Evolutionary conservation across 2,797 vertebrate species (phyloP), one percentile per base, ranked within the genome.

Genomic region (Pseudopleuronectes americanus): DNA sequence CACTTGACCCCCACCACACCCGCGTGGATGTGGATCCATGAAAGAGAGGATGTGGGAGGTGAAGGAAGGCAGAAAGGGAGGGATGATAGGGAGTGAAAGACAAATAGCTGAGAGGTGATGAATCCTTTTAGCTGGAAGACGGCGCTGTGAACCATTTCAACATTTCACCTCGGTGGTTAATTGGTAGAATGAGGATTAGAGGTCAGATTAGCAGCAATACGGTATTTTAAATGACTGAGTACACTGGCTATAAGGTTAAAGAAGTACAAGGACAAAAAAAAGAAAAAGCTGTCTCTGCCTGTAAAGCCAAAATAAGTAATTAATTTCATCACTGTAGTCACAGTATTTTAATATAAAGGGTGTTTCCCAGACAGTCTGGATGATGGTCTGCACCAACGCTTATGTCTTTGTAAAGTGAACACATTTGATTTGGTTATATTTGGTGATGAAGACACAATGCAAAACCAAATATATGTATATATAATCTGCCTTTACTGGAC

Each of bases 31-130:
- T 55, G 62, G 58, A 80, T 53, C 53, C 59, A 54, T 76, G 59
- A 79, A 75, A 74, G 67, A 60, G 43, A 74, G 69, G 60, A 81
- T 62, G 64, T 74, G 71, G 70, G 12, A 74, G 66, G 74, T 67
- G 71, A 87, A 75, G 64, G 52, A 77, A 70, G 8, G 57, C 60
- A 81, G 69, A 75, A 63, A 83, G 61, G 43, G 57, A 64, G 19
- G n/a, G 54, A 79, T 73, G 41, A 74, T 2, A 12, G 56, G 38
- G 58, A 71, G 21, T 66, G 69, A 84, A 75, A 87, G 78, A 86
- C 58, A 78, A 83, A 88, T 74, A 41, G 59, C 61, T 22, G 41
- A 23, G 73, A 74, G 65, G 68, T 80, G 78, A 83, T 68, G 68
- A 79, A 60, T 74, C 33, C 28, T 54, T 77, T 77, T 19, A n/a